Evolutionary conservation across 2,888 invertebrate genomes (phyloP).

Genomic region (Drosophila pegasa): DNA sequence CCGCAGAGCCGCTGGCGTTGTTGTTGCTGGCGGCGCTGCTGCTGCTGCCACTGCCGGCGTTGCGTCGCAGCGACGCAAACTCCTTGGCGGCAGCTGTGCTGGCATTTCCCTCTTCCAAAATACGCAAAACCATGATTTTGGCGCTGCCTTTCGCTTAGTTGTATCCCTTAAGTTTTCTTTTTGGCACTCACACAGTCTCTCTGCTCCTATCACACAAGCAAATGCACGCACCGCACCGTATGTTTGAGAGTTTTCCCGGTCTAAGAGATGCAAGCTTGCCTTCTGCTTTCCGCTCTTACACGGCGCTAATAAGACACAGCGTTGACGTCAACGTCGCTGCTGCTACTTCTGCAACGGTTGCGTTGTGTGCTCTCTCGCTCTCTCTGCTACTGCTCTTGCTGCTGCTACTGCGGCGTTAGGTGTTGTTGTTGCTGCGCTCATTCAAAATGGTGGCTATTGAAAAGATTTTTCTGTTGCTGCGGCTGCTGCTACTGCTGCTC

Average conservation of each 20-base stretch:
- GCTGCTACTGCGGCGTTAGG: conserved; percentile 35
- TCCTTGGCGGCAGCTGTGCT: conserved; percentile 55
- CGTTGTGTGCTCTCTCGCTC: conserved; percentile 58
- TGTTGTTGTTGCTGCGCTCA: conserved; percentile 56
- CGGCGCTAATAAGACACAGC: conserved; percentile 62
- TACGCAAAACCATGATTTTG: conserved; percentile 88
- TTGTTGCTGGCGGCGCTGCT: conserved; percentile 50
- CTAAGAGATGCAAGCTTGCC: conserved; percentile 61
- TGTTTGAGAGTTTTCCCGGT: conserved; percentile 47
- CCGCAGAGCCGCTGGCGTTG: conserved; percentile 63
- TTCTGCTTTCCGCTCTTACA: conserved; percentile 21
- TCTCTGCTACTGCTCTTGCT: conserved; percentile 43
- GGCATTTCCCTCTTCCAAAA: conserved; percentile 86
- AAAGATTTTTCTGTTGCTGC: conserved; percentile 50
- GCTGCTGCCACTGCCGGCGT: conserved; percentile 31
- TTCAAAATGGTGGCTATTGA: conserved; percentile 79
- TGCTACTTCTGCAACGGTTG: conserved; percentile 47
- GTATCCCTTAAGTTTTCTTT: conserved; percentile 31
- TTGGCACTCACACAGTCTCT: conserved; percentile 53
- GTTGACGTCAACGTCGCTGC: conserved; percentile 58
- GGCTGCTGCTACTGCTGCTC: conserved; percentile 42
- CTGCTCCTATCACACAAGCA: conserved; percentile 22
- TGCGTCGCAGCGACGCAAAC: conserved; percentile 48
- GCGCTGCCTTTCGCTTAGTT: conserved; percentile 19
- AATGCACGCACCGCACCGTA: conserved; percentile 26